Evolutionary conservation across 2,797 vertebrate genomes (phyloP).

Genomic region (Chelmon rostratus): DNA sequence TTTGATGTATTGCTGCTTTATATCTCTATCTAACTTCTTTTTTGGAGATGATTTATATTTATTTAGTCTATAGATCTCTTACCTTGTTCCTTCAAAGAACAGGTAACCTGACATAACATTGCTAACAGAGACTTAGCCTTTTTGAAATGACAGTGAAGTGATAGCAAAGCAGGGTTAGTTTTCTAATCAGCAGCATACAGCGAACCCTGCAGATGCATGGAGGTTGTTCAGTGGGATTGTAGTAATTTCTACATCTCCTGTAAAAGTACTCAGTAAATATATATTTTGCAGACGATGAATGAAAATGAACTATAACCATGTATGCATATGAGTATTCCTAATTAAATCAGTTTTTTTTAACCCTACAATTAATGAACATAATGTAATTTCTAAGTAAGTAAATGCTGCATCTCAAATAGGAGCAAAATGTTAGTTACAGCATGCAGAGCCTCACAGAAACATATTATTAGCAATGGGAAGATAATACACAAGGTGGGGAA

Average conservation of each 20-base stretch:
- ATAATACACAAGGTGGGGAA: not conserved
- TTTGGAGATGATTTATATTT: not conserved
- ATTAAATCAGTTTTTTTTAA: not conserved
- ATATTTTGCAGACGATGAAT: not conserved
- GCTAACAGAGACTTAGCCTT: not conserved
- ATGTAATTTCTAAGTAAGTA: not conserved
- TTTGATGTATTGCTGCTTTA: not conserved
- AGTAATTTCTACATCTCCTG: too few relatives aligned
- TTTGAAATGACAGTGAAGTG: not conserved
- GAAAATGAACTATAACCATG: not conserved
- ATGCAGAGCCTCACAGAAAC: slow-evolving; percentile 1
- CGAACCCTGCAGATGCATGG: not conserved
- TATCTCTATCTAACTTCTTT: not conserved
- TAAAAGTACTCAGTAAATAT: not conserved
- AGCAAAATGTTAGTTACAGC: slow-evolving; percentile 5
- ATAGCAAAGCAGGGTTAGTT: not conserved
- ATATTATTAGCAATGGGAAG: slow-evolving; percentile 14
- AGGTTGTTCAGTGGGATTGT: not conserved
- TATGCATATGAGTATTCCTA: not conserved
- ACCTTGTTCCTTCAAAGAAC: not conserved
- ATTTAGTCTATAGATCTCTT: not conserved
- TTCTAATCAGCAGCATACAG: not conserved
- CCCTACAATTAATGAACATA: not conserved
- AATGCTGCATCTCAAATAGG: not conserved
- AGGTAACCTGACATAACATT: not conserved